Conservation (phyloP, 2,888 invertebrate genomes). For the Epicampocera succincta region DNA sequence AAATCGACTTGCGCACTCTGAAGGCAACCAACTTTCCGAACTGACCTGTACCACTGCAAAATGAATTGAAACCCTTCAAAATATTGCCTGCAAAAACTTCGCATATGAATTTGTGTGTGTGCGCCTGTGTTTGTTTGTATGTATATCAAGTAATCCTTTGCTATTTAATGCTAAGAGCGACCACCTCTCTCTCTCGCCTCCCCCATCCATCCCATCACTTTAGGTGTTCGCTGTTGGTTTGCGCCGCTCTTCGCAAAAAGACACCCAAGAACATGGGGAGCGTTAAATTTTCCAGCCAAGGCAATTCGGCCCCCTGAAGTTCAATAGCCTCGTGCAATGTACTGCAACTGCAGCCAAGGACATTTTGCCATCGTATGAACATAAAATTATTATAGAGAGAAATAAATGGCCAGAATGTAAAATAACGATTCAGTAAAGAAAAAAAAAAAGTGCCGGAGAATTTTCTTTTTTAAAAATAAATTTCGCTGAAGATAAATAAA, state of each 20-base stretch:
- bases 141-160: background rate
- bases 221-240: background rate
- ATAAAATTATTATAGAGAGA: constrained; percentile 2
- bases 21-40: constrained; percentile 8
- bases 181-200: background rate
- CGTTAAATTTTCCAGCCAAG: constrained; percentile 69
- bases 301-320: constrained; percentile 72
- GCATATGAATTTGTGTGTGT: no score
- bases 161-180: background rate
- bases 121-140: no score
- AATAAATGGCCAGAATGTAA: constrained; percentile 4
- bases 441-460: no score
- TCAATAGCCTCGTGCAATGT: constrained; percentile 73
- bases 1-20: constrained; percentile 35
- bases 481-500: no score
- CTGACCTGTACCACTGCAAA: constrained; percentile 64
- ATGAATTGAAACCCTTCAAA: constrained; percentile 51
- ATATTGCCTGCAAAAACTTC: constrained; percentile 2
- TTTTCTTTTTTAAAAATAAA: no score
- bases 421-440: background rate
- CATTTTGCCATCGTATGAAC: constrained; percentile 65
- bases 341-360: constrained; percentile 75
- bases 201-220: background rate
- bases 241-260: constrained; percentile 3
- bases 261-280: constrained; percentile 36